Percentiles rank a stretch among this genome's conserved stretches.
Evolutionary conservation across 2,113 vertebrate species (phyloP).

Genomic region (Dasyornis broadbenti): DNA sequence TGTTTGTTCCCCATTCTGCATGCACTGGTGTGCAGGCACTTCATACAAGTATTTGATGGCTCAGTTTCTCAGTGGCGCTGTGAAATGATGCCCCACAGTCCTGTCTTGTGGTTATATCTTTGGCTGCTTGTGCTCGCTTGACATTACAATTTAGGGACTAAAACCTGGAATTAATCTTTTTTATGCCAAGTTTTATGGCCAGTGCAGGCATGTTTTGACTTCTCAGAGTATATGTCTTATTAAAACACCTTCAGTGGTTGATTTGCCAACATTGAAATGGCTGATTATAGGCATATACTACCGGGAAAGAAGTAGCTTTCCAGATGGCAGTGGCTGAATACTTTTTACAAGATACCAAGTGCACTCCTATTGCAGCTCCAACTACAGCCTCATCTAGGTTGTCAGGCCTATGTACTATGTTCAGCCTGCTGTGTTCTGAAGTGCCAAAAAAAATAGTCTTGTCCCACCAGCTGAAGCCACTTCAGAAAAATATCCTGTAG

Average conservation of each 20-base stretch:
- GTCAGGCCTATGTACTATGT: not conserved
- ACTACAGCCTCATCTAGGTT: not conserved
- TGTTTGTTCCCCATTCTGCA: too few species aligned
- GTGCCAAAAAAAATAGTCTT: not conserved
- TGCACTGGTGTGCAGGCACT: not conserved
- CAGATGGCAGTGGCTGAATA: not conserved
- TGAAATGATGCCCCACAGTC: accelerated
- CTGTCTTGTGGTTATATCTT: not conserved
- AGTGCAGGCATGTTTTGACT: not conserved
- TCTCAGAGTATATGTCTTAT: not conserved
- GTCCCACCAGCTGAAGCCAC: not conserved
- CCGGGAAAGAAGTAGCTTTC: not conserved
- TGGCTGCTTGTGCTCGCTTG: not conserved
- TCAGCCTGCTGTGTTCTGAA: not conserved
- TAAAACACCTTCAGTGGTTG: not conserved
- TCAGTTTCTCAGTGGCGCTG: not conserved
- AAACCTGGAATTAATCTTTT: not conserved
- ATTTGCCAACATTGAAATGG: not conserved
- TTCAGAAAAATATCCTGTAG: not conserved
- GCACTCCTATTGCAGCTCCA: not conserved
- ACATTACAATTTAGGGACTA: not conserved
- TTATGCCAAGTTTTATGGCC: not conserved
- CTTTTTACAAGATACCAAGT: not conserved
- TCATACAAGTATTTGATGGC: not conserved
- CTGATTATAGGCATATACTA: not conserved